These are phyloP conservation scores for Ondatra zibethicus DNA, from an alignment of 2,113 vertebrate species.

Conservation along the genomic window DNA sequence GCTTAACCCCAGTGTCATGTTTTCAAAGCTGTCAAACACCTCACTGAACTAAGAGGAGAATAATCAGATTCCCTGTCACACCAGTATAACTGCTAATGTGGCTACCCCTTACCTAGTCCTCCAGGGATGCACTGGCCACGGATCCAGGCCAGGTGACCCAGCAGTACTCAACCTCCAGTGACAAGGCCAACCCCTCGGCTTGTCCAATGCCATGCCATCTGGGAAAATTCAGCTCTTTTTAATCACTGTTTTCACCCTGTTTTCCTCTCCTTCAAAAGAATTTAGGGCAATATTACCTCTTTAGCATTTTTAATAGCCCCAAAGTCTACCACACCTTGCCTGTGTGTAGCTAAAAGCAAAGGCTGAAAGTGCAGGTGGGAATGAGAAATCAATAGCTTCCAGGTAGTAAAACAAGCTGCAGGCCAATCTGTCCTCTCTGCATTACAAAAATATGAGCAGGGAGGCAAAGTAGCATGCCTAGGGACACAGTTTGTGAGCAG, in stretches of 20 bases:
- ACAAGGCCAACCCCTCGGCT: neutral
- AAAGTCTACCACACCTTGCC: neutral
- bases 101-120: neutral
- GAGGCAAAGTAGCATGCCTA: neutral
- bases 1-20: conserved; percentile 10
- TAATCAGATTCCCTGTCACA: neutral
- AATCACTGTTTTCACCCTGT: conserved; percentile 18
- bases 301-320: conserved; percentile 22
- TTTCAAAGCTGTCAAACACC: conserved; percentile 27
- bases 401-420: accelerated
- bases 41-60: neutral
- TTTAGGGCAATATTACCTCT: neutral
- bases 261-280: conserved; percentile 3
- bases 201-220: neutral
- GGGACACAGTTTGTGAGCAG: neutral
- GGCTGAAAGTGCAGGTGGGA: neutral
- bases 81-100: neutral
- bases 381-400: neutral
- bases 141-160: neutral
- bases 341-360: neutral
- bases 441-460: neutral
- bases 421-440: neutral
- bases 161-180: neutral
- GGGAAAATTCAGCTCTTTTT: neutral
- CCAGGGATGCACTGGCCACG: neutral